Evolutionary conservation across 2,113 vertebrate species (phyloP).

Genomic region (Oreochromis niloticus): DNA sequence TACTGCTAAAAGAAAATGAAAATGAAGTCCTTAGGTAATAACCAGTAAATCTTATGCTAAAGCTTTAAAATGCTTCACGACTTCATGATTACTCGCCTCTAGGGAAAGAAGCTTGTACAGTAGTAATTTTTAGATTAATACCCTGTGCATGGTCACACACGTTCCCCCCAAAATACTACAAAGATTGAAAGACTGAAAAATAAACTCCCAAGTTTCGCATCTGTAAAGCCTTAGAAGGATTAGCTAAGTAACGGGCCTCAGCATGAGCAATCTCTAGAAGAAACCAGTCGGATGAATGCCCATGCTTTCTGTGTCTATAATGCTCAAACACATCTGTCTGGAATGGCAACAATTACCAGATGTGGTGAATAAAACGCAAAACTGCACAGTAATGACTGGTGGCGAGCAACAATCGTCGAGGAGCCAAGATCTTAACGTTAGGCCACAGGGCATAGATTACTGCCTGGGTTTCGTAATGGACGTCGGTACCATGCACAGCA

Average conservation of each 20-base stretch:
- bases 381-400: conserved; percentile 17
- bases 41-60: background rate
- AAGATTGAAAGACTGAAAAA: background rate
- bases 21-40: background rate
- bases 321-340: background rate
- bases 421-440: conserved; percentile 45
- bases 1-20: background rate
- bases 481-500: background rate
- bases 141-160: background rate
- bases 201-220: background rate
- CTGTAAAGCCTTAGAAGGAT: background rate
- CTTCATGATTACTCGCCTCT: background rate
- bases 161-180: background rate
- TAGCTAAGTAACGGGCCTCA: conserved; percentile 31
- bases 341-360: background rate
- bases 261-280: conserved; percentile 1
- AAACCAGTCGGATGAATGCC: background rate
- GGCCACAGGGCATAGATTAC: conserved; percentile 55
- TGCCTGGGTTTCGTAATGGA: conserved; percentile 50
- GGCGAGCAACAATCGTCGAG: conserved; percentile 22
- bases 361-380: background rate
- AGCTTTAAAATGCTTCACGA: background rate
- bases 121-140: background rate
- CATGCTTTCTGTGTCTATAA: conserved; percentile 10
- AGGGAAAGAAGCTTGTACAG: background rate